These are phyloP conservation scores for Drosophila putrida DNA, from an alignment of 2,888 invertebrate species.

Conservation along the genomic window DNA sequence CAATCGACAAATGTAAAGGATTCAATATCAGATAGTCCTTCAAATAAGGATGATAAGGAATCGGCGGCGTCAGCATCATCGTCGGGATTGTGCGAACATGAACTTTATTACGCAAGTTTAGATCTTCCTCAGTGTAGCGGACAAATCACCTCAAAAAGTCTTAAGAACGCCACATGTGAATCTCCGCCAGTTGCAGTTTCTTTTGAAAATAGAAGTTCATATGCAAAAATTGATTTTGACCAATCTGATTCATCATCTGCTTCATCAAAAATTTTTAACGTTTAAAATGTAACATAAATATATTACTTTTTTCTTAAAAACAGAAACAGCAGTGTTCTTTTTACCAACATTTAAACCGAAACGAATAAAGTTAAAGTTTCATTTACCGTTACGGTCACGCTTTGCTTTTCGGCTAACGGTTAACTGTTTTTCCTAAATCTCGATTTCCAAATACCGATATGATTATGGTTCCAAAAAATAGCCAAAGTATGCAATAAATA, in stretches of 20 bases:
- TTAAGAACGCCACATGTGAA: slow-evolving; percentile 65
- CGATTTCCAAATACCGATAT: too few species aligned
- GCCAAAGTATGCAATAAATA: too few species aligned
- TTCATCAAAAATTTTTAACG: slow-evolving; percentile 74
- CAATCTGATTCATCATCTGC: slow-evolving; percentile 78
- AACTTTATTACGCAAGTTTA: slow-evolving; percentile 89
- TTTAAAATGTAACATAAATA: slow-evolving; percentile 58
- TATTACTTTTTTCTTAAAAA: slow-evolving; percentile 56
- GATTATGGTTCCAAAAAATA: too few species aligned
- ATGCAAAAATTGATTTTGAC: slow-evolving; percentile 93
- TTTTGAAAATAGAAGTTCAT: slow-evolving; percentile 86
- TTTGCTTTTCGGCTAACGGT: too few species aligned
- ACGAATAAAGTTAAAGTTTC: too few species aligned
- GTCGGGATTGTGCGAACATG: slow-evolving; percentile 84
- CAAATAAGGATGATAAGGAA: slow-evolving; percentile 44
- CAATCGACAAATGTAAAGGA: slow-evolving; percentile 25
- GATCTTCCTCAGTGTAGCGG: slow-evolving; percentile 86
- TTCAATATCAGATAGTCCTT: slow-evolving; percentile 29
- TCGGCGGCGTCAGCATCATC: slow-evolving; percentile 74
- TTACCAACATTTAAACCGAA: neutral
- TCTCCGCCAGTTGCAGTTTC: slow-evolving; percentile 78
- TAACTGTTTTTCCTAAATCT: too few species aligned
- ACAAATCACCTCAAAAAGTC: slow-evolving; percentile 58
- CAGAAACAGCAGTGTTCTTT: slow-evolving; percentile 4
- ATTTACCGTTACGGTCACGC: too few species aligned